Percentiles rank a stretch among this genome's conserved stretches.
phyloP scores from a whole-genome alignment of 2,888 invertebrate genomes.

The Sinodicranocentrus sp. region DNA sequence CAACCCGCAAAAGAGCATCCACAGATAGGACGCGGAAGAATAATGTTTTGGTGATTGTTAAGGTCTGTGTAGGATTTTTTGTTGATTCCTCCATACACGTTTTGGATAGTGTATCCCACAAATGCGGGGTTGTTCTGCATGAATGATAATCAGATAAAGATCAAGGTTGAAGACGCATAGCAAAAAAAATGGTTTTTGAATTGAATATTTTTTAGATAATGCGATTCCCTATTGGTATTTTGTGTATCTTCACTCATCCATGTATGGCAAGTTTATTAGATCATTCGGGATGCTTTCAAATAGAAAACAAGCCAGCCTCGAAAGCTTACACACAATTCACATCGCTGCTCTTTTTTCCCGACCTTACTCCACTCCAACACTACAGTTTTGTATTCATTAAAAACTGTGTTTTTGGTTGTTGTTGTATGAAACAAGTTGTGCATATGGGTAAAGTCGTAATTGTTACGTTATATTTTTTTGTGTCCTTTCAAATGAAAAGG shows the following conservation, averaged over 20 bases:
- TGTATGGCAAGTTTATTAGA: constrained; percentile 53
- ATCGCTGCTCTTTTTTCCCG: constrained; percentile 18
- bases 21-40: not conserved
- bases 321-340: not conserved
- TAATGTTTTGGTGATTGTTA: not conserved
- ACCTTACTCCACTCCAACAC: constrained; percentile 10
- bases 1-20: constrained; percentile 9
- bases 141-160: constrained; percentile 42
- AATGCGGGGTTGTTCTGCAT: constrained; percentile 12
- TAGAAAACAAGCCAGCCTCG: no score
- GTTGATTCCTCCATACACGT: not conserved
- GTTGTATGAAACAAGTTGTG: no score
- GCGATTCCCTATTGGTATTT: constrained; percentile 44
- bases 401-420: no score
- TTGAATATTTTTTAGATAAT: constrained; percentile 31
- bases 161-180: not conserved
- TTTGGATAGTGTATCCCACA: not conserved
- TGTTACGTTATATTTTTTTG: not conserved
- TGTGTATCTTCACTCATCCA: constrained; percentile 39
- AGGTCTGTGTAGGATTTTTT: not conserved
- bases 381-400: no score
- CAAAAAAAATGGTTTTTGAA: constrained; percentile 17
- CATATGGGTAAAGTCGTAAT: not conserved
- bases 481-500: constrained; percentile 2
- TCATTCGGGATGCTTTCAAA: constrained; percentile 21